Conservation (phyloP, 2,888 invertebrate species). For the Catocala sponsa region DNA sequence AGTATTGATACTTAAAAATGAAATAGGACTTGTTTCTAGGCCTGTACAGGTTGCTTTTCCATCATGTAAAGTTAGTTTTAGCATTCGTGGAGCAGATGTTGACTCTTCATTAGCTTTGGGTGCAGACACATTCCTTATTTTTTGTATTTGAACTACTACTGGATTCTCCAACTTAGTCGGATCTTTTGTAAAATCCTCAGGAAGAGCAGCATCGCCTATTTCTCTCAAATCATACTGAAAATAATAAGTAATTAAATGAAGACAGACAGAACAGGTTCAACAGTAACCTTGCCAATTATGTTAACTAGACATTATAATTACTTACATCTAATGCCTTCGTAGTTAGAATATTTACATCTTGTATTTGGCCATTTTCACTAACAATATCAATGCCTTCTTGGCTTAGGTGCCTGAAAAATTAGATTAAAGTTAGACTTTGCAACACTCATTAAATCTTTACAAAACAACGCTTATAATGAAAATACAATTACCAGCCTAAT, state of each 20-base stretch:
- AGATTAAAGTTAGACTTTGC: conserved; percentile 37
- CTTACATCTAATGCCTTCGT: conserved; percentile 92
- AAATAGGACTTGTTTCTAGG: conserved; percentile 92
- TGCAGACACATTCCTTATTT: conserved; percentile 95
- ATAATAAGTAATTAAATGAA: conserved; percentile 46
- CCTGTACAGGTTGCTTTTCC: conserved; percentile 93
- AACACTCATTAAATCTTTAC: conserved; percentile 26
- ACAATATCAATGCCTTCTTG: conserved; percentile 91
- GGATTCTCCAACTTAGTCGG: conserved; percentile 83
- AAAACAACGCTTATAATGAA: conserved; percentile 29
- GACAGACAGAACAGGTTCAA: conserved; percentile 35
- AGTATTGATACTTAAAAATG: conserved; percentile 92
- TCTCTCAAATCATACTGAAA: conserved; percentile 93
- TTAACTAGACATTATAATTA: conserved; percentile 48
- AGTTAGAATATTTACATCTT: conserved; percentile 89
- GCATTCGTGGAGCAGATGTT: conserved; percentile 93
- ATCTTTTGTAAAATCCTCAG: conserved; percentile 90
- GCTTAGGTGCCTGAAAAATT: conserved; percentile 90
- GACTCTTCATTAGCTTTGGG: conserved; percentile 97
- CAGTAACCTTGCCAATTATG: conserved; percentile 38
- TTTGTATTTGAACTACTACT: conserved; percentile 96
- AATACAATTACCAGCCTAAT: conserved; percentile 89
- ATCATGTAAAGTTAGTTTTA: conserved; percentile 95
- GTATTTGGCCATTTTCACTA: conserved; percentile 89
- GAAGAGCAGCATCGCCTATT: conserved; percentile 92